A percentile compares a stretch with the other conserved stretches of the same genome.
These are phyloP conservation scores for Oreortyx pictus DNA, from an alignment of 2,797 vertebrate species.

Conservation along the genomic window DNA sequence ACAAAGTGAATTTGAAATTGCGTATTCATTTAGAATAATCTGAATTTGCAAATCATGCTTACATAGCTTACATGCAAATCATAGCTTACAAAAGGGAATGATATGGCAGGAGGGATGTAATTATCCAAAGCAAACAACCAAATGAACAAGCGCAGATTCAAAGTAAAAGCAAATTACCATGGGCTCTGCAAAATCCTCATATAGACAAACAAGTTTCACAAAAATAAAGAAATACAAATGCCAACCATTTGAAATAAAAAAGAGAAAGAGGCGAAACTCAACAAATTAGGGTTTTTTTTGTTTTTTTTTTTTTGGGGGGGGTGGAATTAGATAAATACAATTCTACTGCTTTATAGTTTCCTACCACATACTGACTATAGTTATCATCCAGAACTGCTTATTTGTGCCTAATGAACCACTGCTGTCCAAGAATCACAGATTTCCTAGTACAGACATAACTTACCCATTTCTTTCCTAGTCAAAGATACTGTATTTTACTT, in stretches of 20 bases:
- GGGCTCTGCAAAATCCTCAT: conserved; percentile 35
- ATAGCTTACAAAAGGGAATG: conserved; percentile 48
- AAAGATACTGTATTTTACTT: neutral
- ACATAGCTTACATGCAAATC: too few relatives aligned
- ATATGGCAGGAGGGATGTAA: conserved; percentile 57
- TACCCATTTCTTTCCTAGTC: neutral
- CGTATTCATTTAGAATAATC: conserved; percentile 55
- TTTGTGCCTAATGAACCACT: neutral
- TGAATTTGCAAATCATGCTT: conserved; percentile 49
- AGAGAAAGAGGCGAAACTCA: conserved; percentile 15
- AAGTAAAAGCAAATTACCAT: conserved; percentile 39
- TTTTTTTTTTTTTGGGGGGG: neutral
- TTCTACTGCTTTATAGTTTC: conserved; percentile 20
- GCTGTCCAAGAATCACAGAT: conserved; percentile 7
- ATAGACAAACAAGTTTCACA: conserved; percentile 38
- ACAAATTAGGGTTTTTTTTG: neutral
- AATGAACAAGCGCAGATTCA: conserved; percentile 51
- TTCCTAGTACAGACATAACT: neutral
- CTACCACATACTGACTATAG: neutral
- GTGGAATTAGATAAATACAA: conserved; percentile 28
- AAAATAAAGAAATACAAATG: conserved; percentile 35
- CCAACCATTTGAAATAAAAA: conserved; percentile 25
- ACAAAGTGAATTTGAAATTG: conserved; percentile 50
- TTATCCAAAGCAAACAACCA: conserved; percentile 64
- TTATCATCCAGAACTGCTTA: conserved; percentile 10